A percentile compares a stretch with the other conserved stretches of the same genome.
Evolutionary conservation across 1,140 invertebrate genomes (phyloP).

Genomic region (Dreissena polymorpha): DNA sequence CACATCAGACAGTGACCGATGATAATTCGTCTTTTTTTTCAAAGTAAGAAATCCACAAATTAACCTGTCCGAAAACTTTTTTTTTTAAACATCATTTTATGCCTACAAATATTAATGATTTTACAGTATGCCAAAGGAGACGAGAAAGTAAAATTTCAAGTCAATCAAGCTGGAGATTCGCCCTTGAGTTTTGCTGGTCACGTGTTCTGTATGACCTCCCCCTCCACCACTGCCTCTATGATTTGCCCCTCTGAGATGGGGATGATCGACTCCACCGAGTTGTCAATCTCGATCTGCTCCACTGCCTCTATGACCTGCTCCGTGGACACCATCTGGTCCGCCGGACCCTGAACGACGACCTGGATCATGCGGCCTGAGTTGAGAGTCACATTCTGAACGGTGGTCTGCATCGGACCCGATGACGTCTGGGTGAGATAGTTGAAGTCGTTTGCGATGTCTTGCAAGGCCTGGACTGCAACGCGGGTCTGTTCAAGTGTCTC

Average conservation of each 20-base stretch:
- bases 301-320: slow-evolving; percentile 39
- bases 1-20: too few relatives aligned
- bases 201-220: slow-evolving; percentile 22
- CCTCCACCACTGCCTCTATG: slow-evolving; percentile 9
- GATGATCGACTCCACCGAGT: slow-evolving; percentile 49
- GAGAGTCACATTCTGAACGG: slow-evolving; percentile 49
- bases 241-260: slow-evolving; percentile 32
- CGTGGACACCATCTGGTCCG: neutral
- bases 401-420: slow-evolving; percentile 20
- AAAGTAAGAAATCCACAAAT: too few relatives aligned
- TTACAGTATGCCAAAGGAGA: too few relatives aligned
- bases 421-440: slow-evolving; percentile 30
- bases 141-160: too few relatives aligned
- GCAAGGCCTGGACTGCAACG: slow-evolving; percentile 46
- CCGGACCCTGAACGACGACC: slow-evolving; percentile 37
- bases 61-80: too few relatives aligned
- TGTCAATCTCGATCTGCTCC: slow-evolving; percentile 52
- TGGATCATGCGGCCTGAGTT: slow-evolving; percentile 54
- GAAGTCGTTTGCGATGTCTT: slow-evolving; percentile 52
- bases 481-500: slow-evolving; percentile 46
- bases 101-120: too few relatives aligned
- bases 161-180: too few relatives aligned
- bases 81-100: too few relatives aligned
- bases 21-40: too few relatives aligned
- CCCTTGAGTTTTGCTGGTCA: neutral